Evolutionary conservation across 2,888 invertebrate genomes (phyloP).

Genomic region (Ptychoptera albimana): DNA sequence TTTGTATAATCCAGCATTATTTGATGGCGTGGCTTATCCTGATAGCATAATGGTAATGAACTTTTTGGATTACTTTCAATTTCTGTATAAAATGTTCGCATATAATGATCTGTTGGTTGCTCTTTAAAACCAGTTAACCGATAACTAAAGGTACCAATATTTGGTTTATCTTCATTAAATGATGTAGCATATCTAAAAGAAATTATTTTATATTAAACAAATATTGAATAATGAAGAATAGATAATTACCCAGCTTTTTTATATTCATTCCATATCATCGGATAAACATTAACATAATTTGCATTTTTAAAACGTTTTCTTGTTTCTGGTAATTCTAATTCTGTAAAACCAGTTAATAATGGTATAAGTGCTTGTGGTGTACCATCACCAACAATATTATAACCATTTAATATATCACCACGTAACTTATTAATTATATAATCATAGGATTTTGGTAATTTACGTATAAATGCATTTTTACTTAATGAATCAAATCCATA

Average conservation of each 20-base stretch:
- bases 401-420: constrained; percentile 52
- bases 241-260: constrained; percentile 37
- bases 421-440: constrained; percentile 45
- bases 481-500: constrained; percentile 83
- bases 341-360: constrained; percentile 67
- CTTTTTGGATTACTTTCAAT: constrained; percentile 37
- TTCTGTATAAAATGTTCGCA: constrained; percentile 64
- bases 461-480: constrained; percentile 61
- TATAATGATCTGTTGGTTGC: constrained; percentile 81
- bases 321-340: constrained; percentile 77
- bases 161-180: constrained; percentile 75
- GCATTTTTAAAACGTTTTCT: constrained; percentile 50
- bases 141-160: constrained; percentile 77
- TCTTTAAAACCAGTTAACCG: constrained; percentile 70
- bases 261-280: constrained; percentile 74
- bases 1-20: constrained; percentile 47
- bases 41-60: constrained; percentile 49
- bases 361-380: constrained; percentile 79
- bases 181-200: constrained; percentile 54
- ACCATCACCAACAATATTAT: constrained; percentile 75
- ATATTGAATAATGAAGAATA: not conserved
- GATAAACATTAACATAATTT: constrained; percentile 55
- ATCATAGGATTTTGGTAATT: constrained; percentile 57
- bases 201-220: too few species aligned
- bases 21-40: constrained; percentile 52